These are phyloP conservation scores for Pelobates cultripes DNA, from an alignment of 2,797 vertebrate species.

Conservation along the genomic window DNA sequence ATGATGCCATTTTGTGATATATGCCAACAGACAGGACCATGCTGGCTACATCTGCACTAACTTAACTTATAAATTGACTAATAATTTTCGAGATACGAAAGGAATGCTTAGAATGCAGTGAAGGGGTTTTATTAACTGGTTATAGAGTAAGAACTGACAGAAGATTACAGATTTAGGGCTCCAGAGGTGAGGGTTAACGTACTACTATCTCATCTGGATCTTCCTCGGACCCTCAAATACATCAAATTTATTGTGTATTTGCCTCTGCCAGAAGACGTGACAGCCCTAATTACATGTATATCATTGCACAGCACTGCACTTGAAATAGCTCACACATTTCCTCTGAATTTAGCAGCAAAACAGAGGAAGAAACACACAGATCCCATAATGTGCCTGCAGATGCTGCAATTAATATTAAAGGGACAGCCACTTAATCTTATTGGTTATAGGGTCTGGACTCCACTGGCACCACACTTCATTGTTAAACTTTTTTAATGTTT, in stretches of 20 bases:
- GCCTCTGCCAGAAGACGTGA: constrained; percentile 8
- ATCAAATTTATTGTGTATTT: constrained; percentile 13
- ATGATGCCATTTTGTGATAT: background rate
- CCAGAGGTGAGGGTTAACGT: background rate
- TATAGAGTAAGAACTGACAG: background rate
- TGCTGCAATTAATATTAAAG: too few relatives aligned
- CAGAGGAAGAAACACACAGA: background rate
- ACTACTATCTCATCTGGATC: background rate
- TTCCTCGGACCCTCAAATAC: background rate
- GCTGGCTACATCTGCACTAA: constrained; percentile 7
- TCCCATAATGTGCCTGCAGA: background rate
- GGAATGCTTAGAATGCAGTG: background rate
- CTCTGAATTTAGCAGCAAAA: constrained; percentile 9
- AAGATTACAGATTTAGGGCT: background rate
- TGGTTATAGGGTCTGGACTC: too few relatives aligned
- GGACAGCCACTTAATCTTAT: too few relatives aligned
- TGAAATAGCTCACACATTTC: constrained; percentile 27
- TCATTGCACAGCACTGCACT: constrained; percentile 29
- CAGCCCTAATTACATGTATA: constrained; percentile 19
- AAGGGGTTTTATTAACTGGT: background rate
- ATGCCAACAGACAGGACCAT: background rate
- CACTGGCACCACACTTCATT: too few relatives aligned
- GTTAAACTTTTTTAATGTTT: too few relatives aligned
- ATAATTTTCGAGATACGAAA: background rate
- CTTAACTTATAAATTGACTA: background rate